Percentiles rank a stretch among this genome's conserved stretches.
Evolutionary conservation across 2,888 invertebrate genomes (phyloP).

Genomic region (Diadegma fenestrale): DNA sequence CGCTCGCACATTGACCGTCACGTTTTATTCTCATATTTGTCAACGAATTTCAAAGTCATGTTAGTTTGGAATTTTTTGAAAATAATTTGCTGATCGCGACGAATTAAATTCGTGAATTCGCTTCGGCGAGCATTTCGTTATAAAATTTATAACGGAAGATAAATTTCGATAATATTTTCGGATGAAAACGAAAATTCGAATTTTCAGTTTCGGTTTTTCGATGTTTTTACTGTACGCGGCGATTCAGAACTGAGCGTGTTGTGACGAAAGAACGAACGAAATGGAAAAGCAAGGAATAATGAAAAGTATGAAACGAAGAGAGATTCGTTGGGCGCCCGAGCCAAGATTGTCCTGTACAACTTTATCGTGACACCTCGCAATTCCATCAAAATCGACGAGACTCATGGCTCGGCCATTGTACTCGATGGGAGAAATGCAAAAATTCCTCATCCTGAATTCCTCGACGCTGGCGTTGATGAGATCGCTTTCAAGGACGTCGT

Average conservation of each 20-base stretch:
- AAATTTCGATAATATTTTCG: too few relatives aligned
- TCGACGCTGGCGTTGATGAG: conserved; percentile 88
- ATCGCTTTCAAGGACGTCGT: conserved; percentile 91
- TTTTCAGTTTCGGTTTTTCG: not conserved
- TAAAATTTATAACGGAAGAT: too few relatives aligned
- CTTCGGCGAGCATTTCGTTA: too few relatives aligned
- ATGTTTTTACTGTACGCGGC: not conserved
- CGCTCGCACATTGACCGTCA: too few relatives aligned
- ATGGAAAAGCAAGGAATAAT: not conserved
- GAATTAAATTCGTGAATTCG: too few relatives aligned
- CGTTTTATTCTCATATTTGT: too few relatives aligned
- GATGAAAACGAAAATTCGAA: too few relatives aligned
- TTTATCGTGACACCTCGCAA: conserved; percentile 90
- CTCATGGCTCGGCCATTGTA: conserved; percentile 92
- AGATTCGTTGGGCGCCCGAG: conserved; percentile 73
- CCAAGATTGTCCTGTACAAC: conserved; percentile 89
- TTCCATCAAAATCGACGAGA: conserved; percentile 88
- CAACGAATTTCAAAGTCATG: too few relatives aligned
- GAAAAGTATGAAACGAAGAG: not conserved
- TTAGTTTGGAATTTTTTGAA: too few relatives aligned
- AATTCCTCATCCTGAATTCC: conserved; percentile 88
- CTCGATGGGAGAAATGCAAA: conserved; percentile 94
- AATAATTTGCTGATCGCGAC: too few relatives aligned
- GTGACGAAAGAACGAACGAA: not conserved
- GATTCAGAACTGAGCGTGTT: not conserved